Base-by-base conservation (phyloP, 2,888 invertebrate species). In the Tyria jacobaeae region DNA sequence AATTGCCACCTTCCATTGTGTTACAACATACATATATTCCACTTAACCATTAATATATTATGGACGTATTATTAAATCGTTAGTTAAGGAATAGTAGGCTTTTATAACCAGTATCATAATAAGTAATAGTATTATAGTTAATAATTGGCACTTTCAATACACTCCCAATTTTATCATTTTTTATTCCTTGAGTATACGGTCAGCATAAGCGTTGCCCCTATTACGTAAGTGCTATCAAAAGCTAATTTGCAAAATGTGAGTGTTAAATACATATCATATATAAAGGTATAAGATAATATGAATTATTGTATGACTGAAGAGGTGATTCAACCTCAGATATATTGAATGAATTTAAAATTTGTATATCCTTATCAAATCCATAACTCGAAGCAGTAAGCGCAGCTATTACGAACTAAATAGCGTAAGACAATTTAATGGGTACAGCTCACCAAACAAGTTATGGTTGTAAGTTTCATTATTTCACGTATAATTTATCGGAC, bases 401-500 rank as follows among this genome's bases (percentile, higher is more conserved):
- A 64, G 63, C 75, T 53, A 76, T 76, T 77, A 83, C 76, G 68
- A 70, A 63, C 76, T 78, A 80, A 78, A 80, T 78, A 81, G 80
- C 79, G 78, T 81, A 78, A 82, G 82, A 82, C 83, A 81, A 83
- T 82, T 82, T 83, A 84, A 84, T 86, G 82, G 72, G 76, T 73
- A 78, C 79, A 73, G 75, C 76, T 80, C 76, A 80, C 78, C 81
- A 86, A 86, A 86, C 89, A 79, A 89, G 73, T 78, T 71, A 70
- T 76, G 64, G 73, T 70, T 68, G 64, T 64, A 64, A 79, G 85
- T 88, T 90, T 88, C 88, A 90, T 90, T 89, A 90, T 90, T 90
- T 90, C 87, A 86, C 81, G 81, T 86, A 84, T 83, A 89, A 92
- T 91, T 91, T 89, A 90, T 90, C 84, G 84, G 90, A 89, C 91